Base-by-base conservation (phyloP, 2,113 vertebrate species). In the Tyto alba region DNA sequence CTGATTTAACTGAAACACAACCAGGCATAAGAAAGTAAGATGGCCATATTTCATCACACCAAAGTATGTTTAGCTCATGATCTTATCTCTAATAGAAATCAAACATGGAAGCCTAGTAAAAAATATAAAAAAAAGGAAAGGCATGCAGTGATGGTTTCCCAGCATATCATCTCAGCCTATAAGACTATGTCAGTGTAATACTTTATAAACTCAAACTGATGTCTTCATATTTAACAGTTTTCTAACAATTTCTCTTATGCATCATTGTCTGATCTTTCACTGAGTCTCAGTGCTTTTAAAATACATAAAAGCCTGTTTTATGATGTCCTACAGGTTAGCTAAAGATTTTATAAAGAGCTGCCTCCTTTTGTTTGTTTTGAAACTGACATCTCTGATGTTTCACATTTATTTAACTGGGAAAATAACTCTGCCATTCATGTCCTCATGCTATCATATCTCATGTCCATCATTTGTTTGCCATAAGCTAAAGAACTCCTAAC, bases 211-310 rank as follows among this genome's bases (percentile, higher is more conserved):
- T 80, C 16, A 57, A 80, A 63, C 5, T 55, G 6, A 40, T 67
- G 3, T 30, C 12, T 79, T 75, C 16, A 17, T 59, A 11, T 30
- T 67, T 59, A 72, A 84, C 30, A 62, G 45, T 19, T 47, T 20
- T 10, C 45, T 47, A 47, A 47, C 8, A 19, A 43, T 63, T 77
- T 73, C 4, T 56, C 16, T 80, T 80, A 43, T 53, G 4, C 34
- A n/a, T 21, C 0, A 0, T 15, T 85, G n/a, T n/a, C 11, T 5
- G 6, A 13, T 57, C 23, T 52, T 76, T 22, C 38, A 11, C 5
- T 62, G 20, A 79, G 26, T 63, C 19, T 72, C 57, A n/a, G 6
- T 80, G 30, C 6, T 77, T 76, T 67, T 26, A 84, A 56, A 79
- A 32, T 47, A 36, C 14, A 79, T 86, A 25, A 75, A 66, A 64